Conservation (phyloP, 2,797 vertebrate species). For the Platyrinchus mystaceus region DNA sequence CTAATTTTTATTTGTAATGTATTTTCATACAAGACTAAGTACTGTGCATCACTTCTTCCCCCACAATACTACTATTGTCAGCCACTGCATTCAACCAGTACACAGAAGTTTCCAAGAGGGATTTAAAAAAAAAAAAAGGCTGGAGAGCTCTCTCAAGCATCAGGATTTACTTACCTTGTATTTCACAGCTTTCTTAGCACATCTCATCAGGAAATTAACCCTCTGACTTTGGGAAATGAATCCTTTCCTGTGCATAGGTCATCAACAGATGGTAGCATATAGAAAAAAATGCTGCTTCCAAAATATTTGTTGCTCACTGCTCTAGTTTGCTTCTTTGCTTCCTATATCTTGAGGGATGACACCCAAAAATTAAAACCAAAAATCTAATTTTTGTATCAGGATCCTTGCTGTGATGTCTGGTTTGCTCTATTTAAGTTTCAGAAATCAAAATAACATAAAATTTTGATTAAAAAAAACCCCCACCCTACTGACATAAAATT, state of each 20-base stretch:
- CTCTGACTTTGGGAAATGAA: not conserved
- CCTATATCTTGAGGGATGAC: not conserved
- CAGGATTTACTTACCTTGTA: not conserved
- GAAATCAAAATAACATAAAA: slow-evolving; percentile 15
- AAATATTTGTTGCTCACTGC: not conserved
- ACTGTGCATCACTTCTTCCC: not conserved
- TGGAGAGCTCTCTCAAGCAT: not conserved
- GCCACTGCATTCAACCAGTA: not conserved
- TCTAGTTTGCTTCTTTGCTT: not conserved
- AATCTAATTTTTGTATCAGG: not conserved
- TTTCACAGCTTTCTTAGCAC: not conserved
- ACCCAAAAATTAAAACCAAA: not conserved
- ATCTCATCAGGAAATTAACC: not conserved
- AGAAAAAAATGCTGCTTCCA: not conserved
- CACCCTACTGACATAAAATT: not conserved
- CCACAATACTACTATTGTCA: not conserved
- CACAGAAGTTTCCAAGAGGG: not conserved
- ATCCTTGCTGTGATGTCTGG: not conserved
- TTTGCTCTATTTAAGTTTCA: not conserved
- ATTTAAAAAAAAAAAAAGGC: not conserved
- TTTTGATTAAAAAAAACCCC: not conserved
- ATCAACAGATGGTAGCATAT: not conserved
- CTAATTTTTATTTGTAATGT: not conserved
- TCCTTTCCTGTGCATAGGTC: not conserved
- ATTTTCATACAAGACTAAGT: not conserved